These are phyloP conservation scores for Agonopterix heracliana DNA, from an alignment of 2,888 invertebrate genomes.

Conservation along the genomic window DNA sequence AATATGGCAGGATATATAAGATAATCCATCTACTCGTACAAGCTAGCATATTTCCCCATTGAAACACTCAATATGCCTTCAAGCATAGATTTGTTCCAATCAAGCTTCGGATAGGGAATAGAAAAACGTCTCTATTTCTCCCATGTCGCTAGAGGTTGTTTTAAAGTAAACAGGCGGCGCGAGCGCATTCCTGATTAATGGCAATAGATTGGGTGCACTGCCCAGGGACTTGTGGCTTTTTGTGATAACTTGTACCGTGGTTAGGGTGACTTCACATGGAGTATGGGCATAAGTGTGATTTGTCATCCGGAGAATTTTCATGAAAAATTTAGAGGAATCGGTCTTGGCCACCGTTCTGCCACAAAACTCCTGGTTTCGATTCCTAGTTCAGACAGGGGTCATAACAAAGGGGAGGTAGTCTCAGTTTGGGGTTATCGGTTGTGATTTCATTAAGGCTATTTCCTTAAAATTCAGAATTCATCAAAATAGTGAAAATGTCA, in stretches of 20 bases:
- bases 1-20: too few relatives aligned
- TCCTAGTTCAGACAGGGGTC: too few relatives aligned
- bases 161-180: slow-evolving; percentile 32
- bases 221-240: slow-evolving; percentile 18
- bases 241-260: slow-evolving; percentile 11
- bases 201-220: slow-evolving; percentile 43
- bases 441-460: too few relatives aligned
- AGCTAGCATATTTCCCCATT: neutral
- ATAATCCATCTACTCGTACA: too few relatives aligned
- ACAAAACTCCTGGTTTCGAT: too few relatives aligned
- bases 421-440: too few relatives aligned
- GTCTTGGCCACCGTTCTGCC: too few relatives aligned
- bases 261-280: slow-evolving; percentile 3
- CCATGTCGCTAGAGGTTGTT: slow-evolving; percentile 18
- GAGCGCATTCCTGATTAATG: slow-evolving; percentile 54
- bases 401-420: too few relatives aligned
- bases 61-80: slow-evolving; percentile 1
- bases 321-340: too few relatives aligned
- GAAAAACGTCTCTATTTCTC: slow-evolving; percentile 26
- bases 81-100: slow-evolving; percentile 6
- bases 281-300: neutral
- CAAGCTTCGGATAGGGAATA: slow-evolving; percentile 16
- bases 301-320: too few relatives aligned
- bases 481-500: too few relatives aligned
- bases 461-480: too few relatives aligned